Evolutionary conservation across 1,140 invertebrate species (phyloP), one percentile per base, ranked within the genome.

Genomic region (Araneus ventricosus): DNA sequence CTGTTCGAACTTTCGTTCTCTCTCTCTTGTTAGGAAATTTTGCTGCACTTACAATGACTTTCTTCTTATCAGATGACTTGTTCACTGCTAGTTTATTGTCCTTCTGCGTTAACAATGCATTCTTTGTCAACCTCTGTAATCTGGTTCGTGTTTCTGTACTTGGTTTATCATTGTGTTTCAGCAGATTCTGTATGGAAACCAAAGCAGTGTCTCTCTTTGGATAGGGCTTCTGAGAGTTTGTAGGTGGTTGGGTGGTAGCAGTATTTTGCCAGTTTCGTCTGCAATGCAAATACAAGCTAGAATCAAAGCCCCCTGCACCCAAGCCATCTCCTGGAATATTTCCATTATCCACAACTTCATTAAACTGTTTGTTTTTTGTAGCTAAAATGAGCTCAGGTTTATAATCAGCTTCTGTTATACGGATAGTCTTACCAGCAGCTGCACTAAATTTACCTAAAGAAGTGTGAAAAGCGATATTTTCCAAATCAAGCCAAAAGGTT

Each of bases 231-330:
- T 41, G 34, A 4, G 22, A 8, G n/a, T 30, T 41, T n/a, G 20
- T 22, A 14, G 8, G 24, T 52, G 52, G 37, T 88, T 37, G 27
- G 17, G 41, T 37, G n/a, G 10, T 39, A 8, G 70, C 61, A 41
- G 61, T 45, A 41, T 84, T 37, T 57, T 67, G 27, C 97, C 97
- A 98, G 94, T 97, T 97, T 8, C 97, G 95, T 94, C 97, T 97
- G 2, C 97, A 95, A 95, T 97, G 97, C 8, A 97, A 95, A 95
- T 97, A 98, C 57, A 98, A 95, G 2, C 96, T 95, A 0, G 97
- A 97, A 95, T 97, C 97, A 0, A 97, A 95, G 8, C 97, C 97
- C 75, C 96, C 97, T 7, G 97, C 97, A 2, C 97, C 97, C 90
- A 96, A 95, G 10, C 95, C 95, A 95, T 98, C 97, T 1, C 97